Conservation (phyloP, 2,797 vertebrate species). For the Acipenser ruthenus region DNA sequence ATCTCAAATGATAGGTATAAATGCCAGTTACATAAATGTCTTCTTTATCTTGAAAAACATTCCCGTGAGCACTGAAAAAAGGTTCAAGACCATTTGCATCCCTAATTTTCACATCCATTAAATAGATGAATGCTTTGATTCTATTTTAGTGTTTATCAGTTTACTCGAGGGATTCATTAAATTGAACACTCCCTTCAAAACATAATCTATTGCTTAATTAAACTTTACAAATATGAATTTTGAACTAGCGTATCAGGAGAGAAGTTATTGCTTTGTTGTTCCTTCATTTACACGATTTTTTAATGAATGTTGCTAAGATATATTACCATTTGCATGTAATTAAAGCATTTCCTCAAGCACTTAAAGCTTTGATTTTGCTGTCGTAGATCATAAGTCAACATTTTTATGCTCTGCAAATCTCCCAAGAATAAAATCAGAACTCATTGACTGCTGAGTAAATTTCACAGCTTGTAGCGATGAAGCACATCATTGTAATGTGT, state of each 20-base stretch:
- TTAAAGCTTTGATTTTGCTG: slow-evolving; percentile 74
- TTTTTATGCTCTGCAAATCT: slow-evolving; percentile 59
- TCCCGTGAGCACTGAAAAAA: slow-evolving; percentile 67
- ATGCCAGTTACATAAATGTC: slow-evolving; percentile 62
- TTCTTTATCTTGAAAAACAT: slow-evolving; percentile 62
- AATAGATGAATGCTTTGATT: slow-evolving; percentile 96
- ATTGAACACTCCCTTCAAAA: slow-evolving; percentile 92
- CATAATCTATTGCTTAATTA: slow-evolving; percentile 99
- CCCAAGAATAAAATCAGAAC: slow-evolving; percentile 74
- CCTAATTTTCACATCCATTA: slow-evolving; percentile 91
- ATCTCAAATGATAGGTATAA: slow-evolving; percentile 47
- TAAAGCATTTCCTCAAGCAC: slow-evolving; percentile 68
- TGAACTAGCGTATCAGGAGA: slow-evolving; percentile 80
- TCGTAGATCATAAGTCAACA: slow-evolving; percentile 65
- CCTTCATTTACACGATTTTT: slow-evolving; percentile 70
- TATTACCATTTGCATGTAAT: slow-evolving; percentile 69
- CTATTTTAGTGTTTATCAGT: slow-evolving; percentile 86
- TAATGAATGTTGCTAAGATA: slow-evolving; percentile 73
- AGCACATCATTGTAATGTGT: slow-evolving; percentile 90
- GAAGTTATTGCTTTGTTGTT: slow-evolving; percentile 76
- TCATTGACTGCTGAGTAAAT: slow-evolving; percentile 72
- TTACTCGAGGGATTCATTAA: slow-evolving; percentile 90
- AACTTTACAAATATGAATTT: slow-evolving; percentile 93
- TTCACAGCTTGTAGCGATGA: slow-evolving; percentile 84
- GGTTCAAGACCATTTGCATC: slow-evolving; percentile 80